Percentiles rank a stretch among this genome's conserved stretches.
phyloP scores from a whole-genome alignment of 2,797 vertebrate genomes.

The Acrossocheilus wenchowensis region DNA sequence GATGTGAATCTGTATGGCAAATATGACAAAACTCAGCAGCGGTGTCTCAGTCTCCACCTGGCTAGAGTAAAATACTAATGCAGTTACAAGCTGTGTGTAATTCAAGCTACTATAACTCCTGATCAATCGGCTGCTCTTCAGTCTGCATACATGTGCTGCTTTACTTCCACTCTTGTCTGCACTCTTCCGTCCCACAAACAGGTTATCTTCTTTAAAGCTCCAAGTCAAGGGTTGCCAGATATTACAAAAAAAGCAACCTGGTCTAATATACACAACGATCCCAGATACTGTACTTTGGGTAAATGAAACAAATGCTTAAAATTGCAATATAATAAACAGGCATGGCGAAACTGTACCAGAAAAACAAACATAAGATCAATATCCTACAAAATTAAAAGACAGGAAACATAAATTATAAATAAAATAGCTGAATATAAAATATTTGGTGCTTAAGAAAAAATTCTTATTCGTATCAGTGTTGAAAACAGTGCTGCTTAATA shows the following conservation, averaged over 20 bases:
- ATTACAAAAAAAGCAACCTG: neutral
- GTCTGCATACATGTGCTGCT: neutral
- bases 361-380: neutral
- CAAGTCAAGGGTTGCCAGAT: neutral
- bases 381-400: neutral
- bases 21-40: neutral
- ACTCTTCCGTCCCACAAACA: neutral
- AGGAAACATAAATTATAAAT: neutral
- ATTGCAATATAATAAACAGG: neutral
- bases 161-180: neutral
- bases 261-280: neutral
- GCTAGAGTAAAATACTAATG: neutral
- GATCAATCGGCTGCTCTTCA: neutral
- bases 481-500: neutral
- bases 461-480: neutral
- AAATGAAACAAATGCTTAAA: neutral
- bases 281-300: neutral
- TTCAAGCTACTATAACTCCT: neutral
- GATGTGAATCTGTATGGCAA: neutral
- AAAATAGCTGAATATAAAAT: neutral
- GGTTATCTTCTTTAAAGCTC: neutral
- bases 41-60: neutral
- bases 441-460: neutral
- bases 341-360: neutral
- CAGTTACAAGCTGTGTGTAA: neutral